Conservation (phyloP, 2,888 invertebrate genomes). For the Zhengitettix transpicula region DNA sequence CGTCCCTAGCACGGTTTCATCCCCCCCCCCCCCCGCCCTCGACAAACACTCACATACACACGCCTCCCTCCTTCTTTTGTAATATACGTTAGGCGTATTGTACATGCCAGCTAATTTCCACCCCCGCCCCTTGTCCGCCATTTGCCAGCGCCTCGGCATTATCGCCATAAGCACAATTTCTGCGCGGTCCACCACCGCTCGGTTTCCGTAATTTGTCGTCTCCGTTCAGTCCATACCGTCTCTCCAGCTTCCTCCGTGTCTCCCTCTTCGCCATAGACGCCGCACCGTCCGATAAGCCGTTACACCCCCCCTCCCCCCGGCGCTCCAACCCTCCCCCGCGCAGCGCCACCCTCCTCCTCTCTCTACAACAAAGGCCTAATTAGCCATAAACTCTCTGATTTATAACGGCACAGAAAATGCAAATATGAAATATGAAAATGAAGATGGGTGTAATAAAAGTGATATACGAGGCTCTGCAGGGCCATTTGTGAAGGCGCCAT, state of each 20-base stretch:
- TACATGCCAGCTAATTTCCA: neutral
- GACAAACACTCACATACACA: too few relatives aligned
- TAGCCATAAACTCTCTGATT: slow-evolving; percentile 47
- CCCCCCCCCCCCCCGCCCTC: neutral
- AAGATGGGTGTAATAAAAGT: slow-evolving; percentile 40
- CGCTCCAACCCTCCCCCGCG: neutral
- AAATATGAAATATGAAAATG: slow-evolving; percentile 47
- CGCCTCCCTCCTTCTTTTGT: neutral
- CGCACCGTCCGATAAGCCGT: neutral
- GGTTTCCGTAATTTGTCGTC: neutral
- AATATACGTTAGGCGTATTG: neutral
- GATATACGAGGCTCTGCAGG: slow-evolving; percentile 33
- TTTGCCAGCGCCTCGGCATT: too few relatives aligned
- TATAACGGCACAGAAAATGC: slow-evolving; percentile 42
- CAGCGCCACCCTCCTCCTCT: slow-evolving; percentile 19
- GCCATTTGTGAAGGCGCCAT: slow-evolving; percentile 30
- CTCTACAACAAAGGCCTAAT: slow-evolving; percentile 34
- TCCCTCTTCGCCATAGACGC: neutral
- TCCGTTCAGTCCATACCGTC: neutral
- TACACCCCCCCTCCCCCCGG: neutral
- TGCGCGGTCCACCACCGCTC: neutral
- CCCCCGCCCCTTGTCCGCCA: neutral
- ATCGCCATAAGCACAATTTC: too few relatives aligned
- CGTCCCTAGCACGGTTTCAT: neutral
- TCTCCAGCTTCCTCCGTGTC: neutral